phyloP scores from a whole-genome alignment of 2,113 vertebrate genomes.

The Nematolebias whitei region DNA sequence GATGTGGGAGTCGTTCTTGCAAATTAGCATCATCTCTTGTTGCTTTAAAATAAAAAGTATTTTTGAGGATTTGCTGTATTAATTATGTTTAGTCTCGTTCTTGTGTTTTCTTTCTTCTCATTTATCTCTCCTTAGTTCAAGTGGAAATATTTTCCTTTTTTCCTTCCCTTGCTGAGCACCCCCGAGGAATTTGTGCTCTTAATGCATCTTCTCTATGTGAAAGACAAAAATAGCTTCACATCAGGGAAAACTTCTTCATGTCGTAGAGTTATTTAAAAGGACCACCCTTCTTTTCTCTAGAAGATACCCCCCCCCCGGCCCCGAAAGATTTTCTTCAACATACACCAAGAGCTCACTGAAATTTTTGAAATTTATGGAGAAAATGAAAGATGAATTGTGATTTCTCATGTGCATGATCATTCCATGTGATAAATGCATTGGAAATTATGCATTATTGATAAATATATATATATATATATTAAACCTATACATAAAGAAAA shows the following conservation, averaged over 20 bases:
- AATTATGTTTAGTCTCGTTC: conserved; percentile 4
- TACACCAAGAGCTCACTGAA: not conserved
- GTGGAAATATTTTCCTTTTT: conserved; percentile 43
- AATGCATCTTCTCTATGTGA: conserved; percentile 39
- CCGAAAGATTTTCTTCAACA: too few species aligned
- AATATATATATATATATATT: not conserved
- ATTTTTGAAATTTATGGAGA: not conserved
- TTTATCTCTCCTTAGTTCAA: conserved; percentile 17
- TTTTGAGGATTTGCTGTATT: too few species aligned
- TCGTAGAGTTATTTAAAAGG: conserved; percentile 41
- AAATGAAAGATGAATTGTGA: not conserved
- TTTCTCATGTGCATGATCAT: not conserved
- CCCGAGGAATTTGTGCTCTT: conserved; percentile 51
- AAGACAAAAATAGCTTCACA: conserved; percentile 64
- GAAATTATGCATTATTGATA: not conserved
- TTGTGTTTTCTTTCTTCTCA: conserved; percentile 23
- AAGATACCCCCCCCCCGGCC: too few species aligned
- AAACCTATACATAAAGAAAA: not conserved
- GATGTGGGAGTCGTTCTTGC: conserved; percentile 1
- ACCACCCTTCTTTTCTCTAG: conserved; percentile 19
- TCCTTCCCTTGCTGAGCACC: conserved; percentile 28
- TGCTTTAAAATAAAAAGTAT: conserved; percentile 9
- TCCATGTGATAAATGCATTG: not conserved
- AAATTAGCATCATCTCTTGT: not conserved
- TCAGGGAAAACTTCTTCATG: conserved; percentile 42